Percentiles rank a stretch among this genome's conserved stretches.
phyloP scores from a whole-genome alignment of 2,888 invertebrate genomes.

The Diarsia mendica region DNA sequence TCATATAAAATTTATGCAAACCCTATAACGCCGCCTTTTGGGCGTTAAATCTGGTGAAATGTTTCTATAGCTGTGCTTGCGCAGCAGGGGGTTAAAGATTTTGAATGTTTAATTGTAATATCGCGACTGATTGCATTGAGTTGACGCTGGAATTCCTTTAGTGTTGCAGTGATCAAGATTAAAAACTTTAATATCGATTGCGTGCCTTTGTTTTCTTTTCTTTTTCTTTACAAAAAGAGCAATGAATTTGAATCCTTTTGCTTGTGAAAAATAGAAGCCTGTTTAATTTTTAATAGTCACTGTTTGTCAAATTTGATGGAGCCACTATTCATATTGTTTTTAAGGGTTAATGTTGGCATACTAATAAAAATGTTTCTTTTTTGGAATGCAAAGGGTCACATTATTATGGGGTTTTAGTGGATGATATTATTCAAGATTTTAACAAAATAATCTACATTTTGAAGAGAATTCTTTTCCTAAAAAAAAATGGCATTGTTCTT shows the following conservation, averaged over 20 bases:
- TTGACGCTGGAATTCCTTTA: slow-evolving; percentile 7
- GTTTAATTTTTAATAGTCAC: slow-evolving; percentile 39
- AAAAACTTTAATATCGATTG: not conserved
- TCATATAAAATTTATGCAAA: slow-evolving; percentile 81
- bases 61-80: slow-evolving; percentile 53
- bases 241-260: not conserved
- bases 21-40: slow-evolving; percentile 66
- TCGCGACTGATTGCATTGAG: slow-evolving; percentile 33
- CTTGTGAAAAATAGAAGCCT: not conserved
- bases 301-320: slow-evolving; percentile 70
- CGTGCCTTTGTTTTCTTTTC: not conserved
- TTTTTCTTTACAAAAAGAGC: not conserved
- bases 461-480: too few relatives aligned
- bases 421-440: not conserved
- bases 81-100: slow-evolving; percentile 67
- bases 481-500: too few relatives aligned
- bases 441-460: not conserved
- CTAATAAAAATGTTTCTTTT: slow-evolving; percentile 51
- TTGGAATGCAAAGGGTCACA: not conserved
- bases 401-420: not conserved
- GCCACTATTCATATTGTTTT: slow-evolving; percentile 62
- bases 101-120: slow-evolving; percentile 12
- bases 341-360: slow-evolving; percentile 64
- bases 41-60: slow-evolving; percentile 72
- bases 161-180: slow-evolving; percentile 6